These are phyloP conservation scores for Sarcophaga rosellei DNA, from an alignment of 2,888 invertebrate genomes.

Conservation along the genomic window DNA sequence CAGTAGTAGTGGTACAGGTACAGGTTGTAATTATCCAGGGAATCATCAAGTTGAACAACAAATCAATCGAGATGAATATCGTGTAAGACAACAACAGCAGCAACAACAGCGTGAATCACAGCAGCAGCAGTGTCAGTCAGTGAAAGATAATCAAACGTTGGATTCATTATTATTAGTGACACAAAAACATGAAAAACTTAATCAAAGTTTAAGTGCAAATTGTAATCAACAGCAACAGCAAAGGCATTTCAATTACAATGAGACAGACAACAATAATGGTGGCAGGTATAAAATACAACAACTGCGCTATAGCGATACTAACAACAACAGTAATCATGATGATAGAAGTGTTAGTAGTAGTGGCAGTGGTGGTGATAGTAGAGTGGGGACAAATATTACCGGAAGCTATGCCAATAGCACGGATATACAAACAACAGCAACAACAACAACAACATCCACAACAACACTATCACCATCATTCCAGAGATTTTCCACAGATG, in stretches of 20 bases:
- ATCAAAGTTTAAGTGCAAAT: slow-evolving; percentile 66
- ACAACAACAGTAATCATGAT: slow-evolving; percentile 32
- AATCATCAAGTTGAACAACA: slow-evolving; percentile 47
- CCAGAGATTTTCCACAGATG: slow-evolving; percentile 70
- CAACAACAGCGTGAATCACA: slow-evolving; percentile 43
- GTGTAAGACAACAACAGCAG: slow-evolving; percentile 41
- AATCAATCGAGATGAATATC: slow-evolving; percentile 50
- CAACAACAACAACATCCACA: slow-evolving; percentile 38
- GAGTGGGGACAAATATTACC: slow-evolving; percentile 39
- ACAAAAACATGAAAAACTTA: slow-evolving; percentile 62
- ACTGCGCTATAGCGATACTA: slow-evolving; percentile 33
- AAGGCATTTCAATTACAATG: slow-evolving; percentile 71
- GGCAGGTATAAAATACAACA: slow-evolving; percentile 5
- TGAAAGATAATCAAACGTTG: slow-evolving; percentile 65
- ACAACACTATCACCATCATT: slow-evolving; percentile 41
- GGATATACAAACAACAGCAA: slow-evolving; percentile 36
- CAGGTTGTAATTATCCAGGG: slow-evolving; percentile 68
- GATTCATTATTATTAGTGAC: slow-evolving; percentile 66
- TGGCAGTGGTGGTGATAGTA: slow-evolving; percentile 8
- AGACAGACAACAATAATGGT: slow-evolving; percentile 59
- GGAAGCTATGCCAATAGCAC: slow-evolving; percentile 53
- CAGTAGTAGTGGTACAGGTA: slow-evolving; percentile 55
- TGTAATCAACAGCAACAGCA: slow-evolving; percentile 71
- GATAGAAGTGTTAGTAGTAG: neutral
- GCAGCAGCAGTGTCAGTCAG: slow-evolving; percentile 51